Evolutionary conservation across 1,140 invertebrate species (phyloP).

Genomic region (Cataglyphis hispanica): DNA sequence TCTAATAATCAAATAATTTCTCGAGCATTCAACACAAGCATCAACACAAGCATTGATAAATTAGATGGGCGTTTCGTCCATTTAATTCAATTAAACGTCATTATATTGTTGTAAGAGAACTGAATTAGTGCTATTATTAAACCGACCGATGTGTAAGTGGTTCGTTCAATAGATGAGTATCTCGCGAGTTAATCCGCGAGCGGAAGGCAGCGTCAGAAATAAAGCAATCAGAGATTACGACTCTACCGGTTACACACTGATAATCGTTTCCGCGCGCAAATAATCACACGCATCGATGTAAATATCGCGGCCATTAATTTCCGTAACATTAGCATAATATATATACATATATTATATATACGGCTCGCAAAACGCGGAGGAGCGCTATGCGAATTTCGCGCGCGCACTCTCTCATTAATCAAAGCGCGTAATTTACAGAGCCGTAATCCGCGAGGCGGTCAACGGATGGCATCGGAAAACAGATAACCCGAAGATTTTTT

Average conservation of each 20-base stretch:
- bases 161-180: neutral
- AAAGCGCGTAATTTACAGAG: conserved; percentile 38
- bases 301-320: conserved; percentile 28
- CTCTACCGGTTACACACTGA: neutral
- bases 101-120: neutral
- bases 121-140: neutral
- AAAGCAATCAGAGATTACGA: conserved; percentile 2
- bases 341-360: neutral
- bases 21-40: too few relatives aligned
- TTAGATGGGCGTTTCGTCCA: neutral
- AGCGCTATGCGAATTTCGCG: neutral
- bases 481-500: conserved; percentile 23
- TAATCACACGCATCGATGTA: conserved; percentile 34
- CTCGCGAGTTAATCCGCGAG: conserved; percentile 12
- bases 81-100: conserved; percentile 26
- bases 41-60: conserved; percentile 2
- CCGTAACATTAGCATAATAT: conserved; percentile 12
- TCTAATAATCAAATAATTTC: neutral
- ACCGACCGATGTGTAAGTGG: neutral
- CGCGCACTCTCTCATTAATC: conserved; percentile 40
- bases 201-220: neutral
- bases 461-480: neutral
- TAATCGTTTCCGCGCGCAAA: neutral
- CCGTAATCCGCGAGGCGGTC: conserved; percentile 14
- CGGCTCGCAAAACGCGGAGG: neutral